phyloP scores from a whole-genome alignment of 1,140 invertebrate genomes.

The Drosophila punjabiensis region DNA sequence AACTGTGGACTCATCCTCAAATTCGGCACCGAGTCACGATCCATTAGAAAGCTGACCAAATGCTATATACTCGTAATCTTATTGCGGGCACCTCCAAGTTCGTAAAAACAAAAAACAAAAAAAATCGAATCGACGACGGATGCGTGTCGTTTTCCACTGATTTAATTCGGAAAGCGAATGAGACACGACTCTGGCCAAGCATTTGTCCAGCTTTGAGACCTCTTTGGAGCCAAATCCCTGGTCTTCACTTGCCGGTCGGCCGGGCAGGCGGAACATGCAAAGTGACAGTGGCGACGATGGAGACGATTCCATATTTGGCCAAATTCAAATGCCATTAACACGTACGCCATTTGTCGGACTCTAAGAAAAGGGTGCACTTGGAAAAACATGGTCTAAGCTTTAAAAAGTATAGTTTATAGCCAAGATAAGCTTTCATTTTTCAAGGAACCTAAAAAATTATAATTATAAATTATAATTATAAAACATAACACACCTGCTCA shows the following conservation, averaged over 20 bases:
- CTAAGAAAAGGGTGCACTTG: slow-evolving; percentile 20
- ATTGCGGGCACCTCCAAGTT: slow-evolving; percentile 36
- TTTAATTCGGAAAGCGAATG: slow-evolving; percentile 57
- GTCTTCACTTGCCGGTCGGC: slow-evolving; percentile 57
- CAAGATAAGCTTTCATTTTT: background rate
- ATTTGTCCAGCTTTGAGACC: slow-evolving; percentile 58
- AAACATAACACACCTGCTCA: accelerated
- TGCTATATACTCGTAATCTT: slow-evolving; percentile 38
- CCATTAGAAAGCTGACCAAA: slow-evolving; percentile 71
- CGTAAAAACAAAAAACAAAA: slow-evolving; percentile 1
- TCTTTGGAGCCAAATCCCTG: slow-evolving; percentile 13
- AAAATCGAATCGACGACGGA: slow-evolving; percentile 51
- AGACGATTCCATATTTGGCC: slow-evolving; percentile 81
- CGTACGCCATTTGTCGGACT: slow-evolving; percentile 79
- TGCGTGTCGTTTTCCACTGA: slow-evolving; percentile 66
- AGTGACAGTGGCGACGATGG: slow-evolving; percentile 64
- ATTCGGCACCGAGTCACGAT: slow-evolving; percentile 61
- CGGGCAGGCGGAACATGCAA: slow-evolving; percentile 67
- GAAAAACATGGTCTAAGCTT: background rate
- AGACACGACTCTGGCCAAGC: slow-evolving; percentile 64
- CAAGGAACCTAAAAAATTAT: too few relatives aligned
- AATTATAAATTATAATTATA: background rate
- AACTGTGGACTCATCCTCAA: slow-evolving; percentile 64
- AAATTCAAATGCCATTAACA: slow-evolving; percentile 85
- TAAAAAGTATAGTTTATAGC: background rate